Conservation (phyloP, 2,797 vertebrate genomes). For the Fistularia commersonii region DNA sequence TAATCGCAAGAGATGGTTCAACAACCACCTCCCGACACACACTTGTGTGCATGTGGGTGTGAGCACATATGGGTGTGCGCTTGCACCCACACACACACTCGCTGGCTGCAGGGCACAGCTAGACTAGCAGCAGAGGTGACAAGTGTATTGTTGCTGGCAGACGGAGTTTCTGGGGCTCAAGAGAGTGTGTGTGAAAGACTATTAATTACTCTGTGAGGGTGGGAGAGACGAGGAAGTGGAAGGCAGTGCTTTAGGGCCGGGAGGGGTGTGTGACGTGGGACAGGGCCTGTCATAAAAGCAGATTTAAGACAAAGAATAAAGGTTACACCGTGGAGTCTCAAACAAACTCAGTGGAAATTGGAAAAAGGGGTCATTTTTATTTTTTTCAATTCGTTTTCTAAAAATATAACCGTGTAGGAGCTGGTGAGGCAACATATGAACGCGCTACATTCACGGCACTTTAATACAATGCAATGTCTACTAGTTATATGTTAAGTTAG, state of each 20-base stretch:
- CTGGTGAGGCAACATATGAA: too few species aligned
- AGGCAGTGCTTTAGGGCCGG: constrained; percentile 24
- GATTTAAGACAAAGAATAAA: constrained; percentile 6
- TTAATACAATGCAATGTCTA: too few species aligned
- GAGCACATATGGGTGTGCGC: neutral
- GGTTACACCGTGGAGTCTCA: neutral
- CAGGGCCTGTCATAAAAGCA: constrained; percentile 7
- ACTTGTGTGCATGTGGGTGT: too few species aligned
- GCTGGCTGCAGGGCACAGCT: constrained; percentile 34
- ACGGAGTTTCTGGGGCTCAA: constrained; percentile 48
- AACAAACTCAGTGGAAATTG: neutral
- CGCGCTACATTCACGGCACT: too few species aligned
- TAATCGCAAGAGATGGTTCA: constrained; percentile 64
- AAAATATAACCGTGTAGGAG: too few species aligned
- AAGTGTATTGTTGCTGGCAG: constrained; percentile 57
- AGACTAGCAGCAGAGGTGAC: constrained; percentile 63
- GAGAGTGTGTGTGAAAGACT: constrained; percentile 48
- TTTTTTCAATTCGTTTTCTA: too few species aligned
- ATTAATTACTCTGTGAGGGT: constrained; percentile 68
- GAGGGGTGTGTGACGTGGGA: constrained; percentile 15
- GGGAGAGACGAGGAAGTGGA: constrained; percentile 26
- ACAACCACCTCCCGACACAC: constrained; percentile 15
- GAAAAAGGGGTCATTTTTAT: too few species aligned
- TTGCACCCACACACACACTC: neutral
- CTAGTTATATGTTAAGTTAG: too few species aligned